Base-by-base conservation (phyloP, 2,113 vertebrate genomes). In the Sebastes fasciatus region DNA sequence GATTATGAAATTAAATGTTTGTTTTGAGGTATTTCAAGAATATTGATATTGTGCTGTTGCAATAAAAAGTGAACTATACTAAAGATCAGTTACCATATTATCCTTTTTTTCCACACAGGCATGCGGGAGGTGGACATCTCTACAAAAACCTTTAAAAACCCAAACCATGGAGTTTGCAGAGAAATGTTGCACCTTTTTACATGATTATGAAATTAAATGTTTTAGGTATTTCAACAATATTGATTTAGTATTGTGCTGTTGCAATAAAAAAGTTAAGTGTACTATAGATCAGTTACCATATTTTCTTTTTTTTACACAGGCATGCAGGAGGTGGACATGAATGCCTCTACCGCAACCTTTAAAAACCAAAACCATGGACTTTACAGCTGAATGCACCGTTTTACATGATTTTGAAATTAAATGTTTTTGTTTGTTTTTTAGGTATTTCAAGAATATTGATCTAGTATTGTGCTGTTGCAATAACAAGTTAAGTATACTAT, bases 331-430 rank as follows among this genome's bases (percentile, higher is more conserved):
- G 12, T 17, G 26, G 26, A 62, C 26, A 62, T 34, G 26, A 34
- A 34, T 26, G 26, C 26, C 12, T 60, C 23, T 26, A 26, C 11
- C 26, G 8, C 12, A 6, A 7, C 23, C 58, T 2, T 60, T 2
- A 2, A 13, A 26, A 60, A 26, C 26, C 26, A 34, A 26, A 26
- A 26, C 26, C 26, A 26, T 26, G 26, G 26, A 26, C 26, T 34
- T 58, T 62, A 68, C 62, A 67, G 63, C 71, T 7, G 72, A 23
- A 79, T 65, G 23, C 21, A 26, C 26, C 26, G 26, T 26, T 26
- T 26, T 26, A 26, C 26, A 26, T 26, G 26, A 26, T 26, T 26
- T 2, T 26, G 26, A 26, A 26, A 26, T 26, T 2, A 26, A 26
- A 26, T 26, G 26, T 14, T 45, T 13, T 26, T 26, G 26, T 26